Conservation (phyloP, 1,140 invertebrate species). For the Lepidurus apus region DNA sequence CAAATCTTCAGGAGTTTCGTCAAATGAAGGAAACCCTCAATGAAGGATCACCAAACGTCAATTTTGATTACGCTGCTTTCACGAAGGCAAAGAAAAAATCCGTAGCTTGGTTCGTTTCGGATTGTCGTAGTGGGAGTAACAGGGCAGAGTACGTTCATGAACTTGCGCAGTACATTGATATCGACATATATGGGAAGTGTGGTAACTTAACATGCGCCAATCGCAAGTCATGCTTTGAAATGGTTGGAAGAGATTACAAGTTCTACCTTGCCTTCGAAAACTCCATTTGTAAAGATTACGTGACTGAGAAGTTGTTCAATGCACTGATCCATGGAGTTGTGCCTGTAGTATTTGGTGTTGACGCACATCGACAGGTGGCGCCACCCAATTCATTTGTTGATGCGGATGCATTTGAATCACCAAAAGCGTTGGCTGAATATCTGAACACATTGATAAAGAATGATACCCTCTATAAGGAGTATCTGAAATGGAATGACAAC, state of each 20-base stretch:
- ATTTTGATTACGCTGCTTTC: not conserved
- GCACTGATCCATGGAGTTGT: slow-evolving; percentile 38
- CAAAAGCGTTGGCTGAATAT: slow-evolving; percentile 39
- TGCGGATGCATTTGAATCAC: slow-evolving; percentile 49
- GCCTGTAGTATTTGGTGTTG: slow-evolving; percentile 39
- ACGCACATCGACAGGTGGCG: slow-evolving; percentile 44
- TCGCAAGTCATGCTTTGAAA: slow-evolving; percentile 28
- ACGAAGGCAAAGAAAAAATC: not conserved
- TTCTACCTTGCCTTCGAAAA: slow-evolving; percentile 35
- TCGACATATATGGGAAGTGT: slow-evolving; percentile 28
- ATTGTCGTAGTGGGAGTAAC: slow-evolving; percentile 4
- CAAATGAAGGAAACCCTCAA: not conserved
- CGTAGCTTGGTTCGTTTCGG: slow-evolving; percentile 24
- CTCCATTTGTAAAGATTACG: slow-evolving; percentile 41
- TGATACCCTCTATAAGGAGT: slow-evolving; percentile 45
- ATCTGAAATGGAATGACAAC: slow-evolving; percentile 45
- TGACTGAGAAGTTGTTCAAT: slow-evolving; percentile 43
- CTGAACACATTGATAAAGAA: slow-evolving; percentile 42
- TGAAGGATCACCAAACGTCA: not conserved
- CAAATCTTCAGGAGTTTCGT: not conserved
- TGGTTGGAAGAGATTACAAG: slow-evolving; percentile 39
- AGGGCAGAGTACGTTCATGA: slow-evolving; percentile 15
- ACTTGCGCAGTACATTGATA: not conserved
- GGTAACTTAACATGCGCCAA: slow-evolving; percentile 3
- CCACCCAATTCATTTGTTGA: slow-evolving; percentile 45